Percentiles rank a stretch among this genome's conserved stretches.
phyloP scores from a whole-genome alignment of 1,140 invertebrate genomes.

The Hylyphantes graminicola region DNA sequence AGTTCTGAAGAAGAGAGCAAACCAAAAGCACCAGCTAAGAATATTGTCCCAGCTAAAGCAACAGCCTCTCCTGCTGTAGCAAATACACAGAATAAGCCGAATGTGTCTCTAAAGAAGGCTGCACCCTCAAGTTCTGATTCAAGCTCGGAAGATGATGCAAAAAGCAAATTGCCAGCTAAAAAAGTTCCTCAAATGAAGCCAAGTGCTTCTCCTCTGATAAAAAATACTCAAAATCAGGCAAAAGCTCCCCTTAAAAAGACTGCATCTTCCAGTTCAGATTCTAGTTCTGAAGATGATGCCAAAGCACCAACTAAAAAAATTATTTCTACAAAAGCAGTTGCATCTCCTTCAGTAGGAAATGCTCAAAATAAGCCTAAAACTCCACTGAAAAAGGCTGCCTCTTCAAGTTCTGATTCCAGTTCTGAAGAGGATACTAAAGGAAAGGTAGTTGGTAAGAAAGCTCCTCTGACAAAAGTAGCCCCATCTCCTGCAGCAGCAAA shows the following conservation, averaged over 20 bases:
- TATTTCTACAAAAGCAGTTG: too few relatives aligned
- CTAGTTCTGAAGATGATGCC: constrained; percentile 21
- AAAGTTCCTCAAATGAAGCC: too few relatives aligned
- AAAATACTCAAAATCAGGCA: too few relatives aligned
- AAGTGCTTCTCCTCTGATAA: too few relatives aligned
- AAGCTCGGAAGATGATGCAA: too few relatives aligned
- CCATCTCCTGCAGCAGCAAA: background rate
- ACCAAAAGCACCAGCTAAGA: background rate
- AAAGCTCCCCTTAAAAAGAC: background rate
- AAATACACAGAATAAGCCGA: background rate
- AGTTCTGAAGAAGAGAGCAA: constrained; percentile 19
- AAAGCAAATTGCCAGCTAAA: too few relatives aligned
- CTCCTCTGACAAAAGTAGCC: background rate
- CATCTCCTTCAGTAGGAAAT: too few relatives aligned
- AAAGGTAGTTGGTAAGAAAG: background rate
- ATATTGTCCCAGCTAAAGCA: background rate
- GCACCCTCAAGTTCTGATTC: too few relatives aligned
- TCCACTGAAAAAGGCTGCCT: background rate
- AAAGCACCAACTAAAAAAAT: background rate
- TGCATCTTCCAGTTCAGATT: background rate
- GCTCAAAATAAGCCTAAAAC: background rate
- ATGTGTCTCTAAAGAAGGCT: background rate
- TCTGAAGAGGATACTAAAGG: constrained; percentile 6
- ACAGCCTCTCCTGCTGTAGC: too few relatives aligned
- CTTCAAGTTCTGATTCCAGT: background rate